Evolutionary conservation across 1,140 invertebrate species (phyloP), one percentile per base, ranked within the genome.

Genomic region (Acyrthosiphon pisum): DNA sequence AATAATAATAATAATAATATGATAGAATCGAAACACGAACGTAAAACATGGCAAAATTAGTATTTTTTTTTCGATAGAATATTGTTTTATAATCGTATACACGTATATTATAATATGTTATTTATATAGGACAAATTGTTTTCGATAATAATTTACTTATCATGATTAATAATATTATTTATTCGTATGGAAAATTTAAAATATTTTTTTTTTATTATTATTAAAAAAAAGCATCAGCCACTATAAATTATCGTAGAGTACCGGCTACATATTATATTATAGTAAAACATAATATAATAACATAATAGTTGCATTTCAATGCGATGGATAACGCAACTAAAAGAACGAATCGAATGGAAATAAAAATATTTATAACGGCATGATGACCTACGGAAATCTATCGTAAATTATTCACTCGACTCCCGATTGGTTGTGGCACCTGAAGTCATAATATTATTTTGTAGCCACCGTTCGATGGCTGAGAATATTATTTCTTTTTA

Each of bases 1-100:
- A 86, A 87, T 46, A 35, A 76, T 76, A 88, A 41, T 84, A 44
- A 35, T 60, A 46, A 87, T 46, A 35, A 76, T 76, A 88, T 46
- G 84, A 86, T 86, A 86, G 84, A 50, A 88, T 89, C 41, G 9
- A 60, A 48, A 90, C 23, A 60, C 89, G 53, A 89, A 87, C 87
- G 35, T 89, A 89, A 89, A 56, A 89, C 87, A 56, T 89, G 50
- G 46, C 50, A 56, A 90, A 56, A 88, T 90, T 90, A 60, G 8
- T 56, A 60, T 6, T 90, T 60, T 56, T 90, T 60, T 90, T n/a
- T 37, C 87, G 7, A 53, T 89, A 53, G 18, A 89, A 60, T 90
- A 90, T 60, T 90, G 44, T 90, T 90, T 60, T 37, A 44, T 90
- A 60, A 60, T 90, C 89, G 89, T 90, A 90, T 90, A 90, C 89